Evolutionary conservation across 2,888 invertebrate genomes (phyloP).

Genomic region (Exocentrus adspersus): DNA sequence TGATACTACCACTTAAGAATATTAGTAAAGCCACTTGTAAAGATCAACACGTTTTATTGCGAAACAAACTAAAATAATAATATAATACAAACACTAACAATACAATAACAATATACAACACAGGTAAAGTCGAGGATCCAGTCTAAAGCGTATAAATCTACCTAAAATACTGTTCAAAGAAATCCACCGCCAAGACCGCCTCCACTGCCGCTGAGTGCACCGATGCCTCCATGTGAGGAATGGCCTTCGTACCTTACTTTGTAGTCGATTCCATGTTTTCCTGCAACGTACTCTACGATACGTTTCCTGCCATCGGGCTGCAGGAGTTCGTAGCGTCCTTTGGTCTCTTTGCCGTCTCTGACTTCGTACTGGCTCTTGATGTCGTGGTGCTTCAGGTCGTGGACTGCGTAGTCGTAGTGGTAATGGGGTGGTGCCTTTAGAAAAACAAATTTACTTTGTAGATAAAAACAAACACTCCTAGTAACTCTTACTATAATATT

Average conservation of each 20-base stretch:
- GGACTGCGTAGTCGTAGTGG: slow-evolving; percentile 58
- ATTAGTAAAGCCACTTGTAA: background rate
- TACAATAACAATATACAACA: slow-evolving; percentile 50
- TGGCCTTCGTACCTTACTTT: slow-evolving; percentile 51
- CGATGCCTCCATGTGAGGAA: slow-evolving; percentile 48
- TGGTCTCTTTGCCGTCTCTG: slow-evolving; percentile 55
- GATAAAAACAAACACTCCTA: no score
- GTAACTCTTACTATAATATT: no score
- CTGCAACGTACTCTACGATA: slow-evolving; percentile 58
- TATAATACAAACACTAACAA: slow-evolving; percentile 28
- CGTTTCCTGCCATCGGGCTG: slow-evolving; percentile 60
- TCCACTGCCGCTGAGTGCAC: slow-evolving; percentile 41
- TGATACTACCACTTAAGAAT: no score
- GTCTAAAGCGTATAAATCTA: slow-evolving; percentile 24
- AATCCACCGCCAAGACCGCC: slow-evolving; percentile 24
- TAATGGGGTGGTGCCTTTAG: slow-evolving; percentile 59
- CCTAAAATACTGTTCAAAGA: slow-evolving; percentile 37
- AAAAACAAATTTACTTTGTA: no score
- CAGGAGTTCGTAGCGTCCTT: slow-evolving; percentile 56
- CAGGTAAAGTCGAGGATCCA: slow-evolving; percentile 40
- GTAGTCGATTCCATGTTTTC: slow-evolving; percentile 58
- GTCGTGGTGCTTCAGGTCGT: slow-evolving; percentile 58
- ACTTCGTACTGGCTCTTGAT: slow-evolving; percentile 58
- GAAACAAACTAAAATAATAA: slow-evolving; percentile 44
- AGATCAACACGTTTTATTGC: slow-evolving; percentile 54